phyloP scores from a whole-genome alignment of 1,140 invertebrate species.

The Philopotamus ludificatus region DNA sequence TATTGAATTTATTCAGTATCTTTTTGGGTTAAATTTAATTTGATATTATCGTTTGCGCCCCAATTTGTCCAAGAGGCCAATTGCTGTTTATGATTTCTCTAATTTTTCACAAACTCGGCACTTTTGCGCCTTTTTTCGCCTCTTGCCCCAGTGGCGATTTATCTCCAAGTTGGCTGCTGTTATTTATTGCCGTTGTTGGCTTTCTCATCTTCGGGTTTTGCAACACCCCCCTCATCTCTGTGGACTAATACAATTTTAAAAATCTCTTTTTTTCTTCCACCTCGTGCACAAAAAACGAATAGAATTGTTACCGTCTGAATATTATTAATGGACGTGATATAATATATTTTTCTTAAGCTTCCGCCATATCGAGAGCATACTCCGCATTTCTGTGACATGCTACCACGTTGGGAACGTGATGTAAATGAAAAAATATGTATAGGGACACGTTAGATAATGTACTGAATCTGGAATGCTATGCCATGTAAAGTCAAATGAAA shows the following conservation, averaged over 20 bases:
- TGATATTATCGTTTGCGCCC: background rate
- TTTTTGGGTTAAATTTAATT: background rate
- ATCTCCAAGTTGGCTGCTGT: background rate
- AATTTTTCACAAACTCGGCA: background rate
- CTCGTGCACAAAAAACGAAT: background rate
- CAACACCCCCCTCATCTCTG: background rate
- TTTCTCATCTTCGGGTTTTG: background rate
- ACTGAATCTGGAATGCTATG: no score
- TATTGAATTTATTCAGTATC: background rate
- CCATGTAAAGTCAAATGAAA: no score
- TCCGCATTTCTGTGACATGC: background rate
- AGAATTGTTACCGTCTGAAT: background rate
- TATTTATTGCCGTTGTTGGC: background rate
- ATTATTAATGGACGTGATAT: background rate
- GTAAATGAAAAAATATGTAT: background rate
- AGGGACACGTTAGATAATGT: background rate
- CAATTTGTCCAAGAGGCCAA: background rate
- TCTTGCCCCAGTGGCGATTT: background rate
- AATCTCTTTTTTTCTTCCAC: background rate
- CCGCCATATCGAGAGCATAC: background rate
- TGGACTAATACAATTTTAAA: background rate
- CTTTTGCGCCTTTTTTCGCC: background rate
- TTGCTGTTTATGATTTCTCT: background rate
- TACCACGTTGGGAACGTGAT: background rate
- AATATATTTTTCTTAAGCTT: background rate